These are phyloP conservation scores for Ladona fulva DNA, from an alignment of 1,140 invertebrate species.

Conservation along the genomic window DNA sequence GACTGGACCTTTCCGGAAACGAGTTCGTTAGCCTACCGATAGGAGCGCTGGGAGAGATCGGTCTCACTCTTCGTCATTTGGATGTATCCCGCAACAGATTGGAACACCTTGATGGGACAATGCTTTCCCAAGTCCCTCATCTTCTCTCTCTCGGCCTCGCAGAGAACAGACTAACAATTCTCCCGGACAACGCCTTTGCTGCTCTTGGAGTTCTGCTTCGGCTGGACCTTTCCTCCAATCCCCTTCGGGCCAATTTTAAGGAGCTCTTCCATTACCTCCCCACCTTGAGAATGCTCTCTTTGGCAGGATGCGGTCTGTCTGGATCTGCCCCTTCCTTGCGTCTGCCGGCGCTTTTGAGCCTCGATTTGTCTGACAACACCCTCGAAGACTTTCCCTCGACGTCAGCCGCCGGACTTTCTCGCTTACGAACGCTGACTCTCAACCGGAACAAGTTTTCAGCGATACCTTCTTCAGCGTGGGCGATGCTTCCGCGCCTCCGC, in stretches of 20 bases:
- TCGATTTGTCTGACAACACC: slow-evolving; percentile 67
- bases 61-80: slow-evolving; percentile 62
- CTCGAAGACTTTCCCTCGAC: slow-evolving; percentile 51
- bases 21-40: slow-evolving; percentile 65
- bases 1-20: slow-evolving; percentile 70
- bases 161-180: slow-evolving; percentile 68
- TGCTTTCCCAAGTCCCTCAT: slow-evolving; percentile 71
- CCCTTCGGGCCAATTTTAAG: slow-evolving; percentile 75
- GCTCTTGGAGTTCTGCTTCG: slow-evolving; percentile 60
- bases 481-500: slow-evolving; percentile 46
- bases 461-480: slow-evolving; percentile 52
- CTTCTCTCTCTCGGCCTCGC: slow-evolving; percentile 69
- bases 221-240: slow-evolving; percentile 71
- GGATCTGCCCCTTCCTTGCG: slow-evolving; percentile 61
- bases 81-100: slow-evolving; percentile 71
- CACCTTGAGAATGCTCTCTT: slow-evolving; percentile 61
- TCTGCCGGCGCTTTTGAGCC: slow-evolving; percentile 55
- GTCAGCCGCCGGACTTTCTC: slow-evolving; percentile 50
- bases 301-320: slow-evolving; percentile 59
- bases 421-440: slow-evolving; percentile 53
- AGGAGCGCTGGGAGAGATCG: slow-evolving; percentile 59
- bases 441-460: slow-evolving; percentile 54
- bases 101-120: slow-evolving; percentile 78
- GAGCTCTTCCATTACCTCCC: slow-evolving; percentile 83
- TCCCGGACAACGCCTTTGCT: slow-evolving; percentile 82